Conservation (phyloP, 1,140 invertebrate species). For the Xylocopa sonorina region DNA sequence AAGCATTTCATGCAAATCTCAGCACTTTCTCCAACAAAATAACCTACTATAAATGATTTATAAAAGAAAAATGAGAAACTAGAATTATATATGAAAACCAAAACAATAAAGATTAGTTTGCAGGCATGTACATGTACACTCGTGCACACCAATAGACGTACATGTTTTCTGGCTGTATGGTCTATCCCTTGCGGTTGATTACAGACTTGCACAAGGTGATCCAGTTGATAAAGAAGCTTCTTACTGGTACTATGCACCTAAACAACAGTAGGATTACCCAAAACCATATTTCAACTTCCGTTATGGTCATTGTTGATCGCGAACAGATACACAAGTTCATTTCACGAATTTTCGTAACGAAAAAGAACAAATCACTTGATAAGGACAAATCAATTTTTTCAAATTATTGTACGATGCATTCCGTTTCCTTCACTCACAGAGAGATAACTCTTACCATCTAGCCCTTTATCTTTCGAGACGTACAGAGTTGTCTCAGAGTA, state of each 20-base stretch:
- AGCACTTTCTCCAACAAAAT: neutral
- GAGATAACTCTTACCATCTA: conserved; percentile 33
- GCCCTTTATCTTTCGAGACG: conserved; percentile 12
- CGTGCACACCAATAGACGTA: conserved; percentile 77
- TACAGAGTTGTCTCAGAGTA: too few species aligned
- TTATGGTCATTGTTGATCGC: conserved; percentile 3
- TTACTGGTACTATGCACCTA: conserved; percentile 98
- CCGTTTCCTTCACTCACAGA: neutral
- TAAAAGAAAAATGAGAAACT: neutral
- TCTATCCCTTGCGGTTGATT: conserved; percentile 91
- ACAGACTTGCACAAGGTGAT: conserved; percentile 97
- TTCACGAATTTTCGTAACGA: conserved; percentile 15
- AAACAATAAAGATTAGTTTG: conserved; percentile 2
- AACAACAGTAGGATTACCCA: conserved; percentile 80
- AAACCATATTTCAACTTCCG: conserved; percentile 49
- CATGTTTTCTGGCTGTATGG: conserved; percentile 87
- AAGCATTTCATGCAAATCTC: neutral
- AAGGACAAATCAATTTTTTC: neutral
- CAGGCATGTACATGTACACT: conserved; percentile 27
- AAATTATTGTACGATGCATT: conserved; percentile 2
- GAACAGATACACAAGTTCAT: neutral
- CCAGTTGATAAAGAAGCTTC: conserved; percentile 96
- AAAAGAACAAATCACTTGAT: neutral
- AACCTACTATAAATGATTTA: neutral
- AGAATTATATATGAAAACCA: neutral